A percentile compares a stretch with the other conserved stretches of the same genome.
Conservation (phyloP, 1,140 invertebrate genomes). For the Galleria mellonella region DNA sequence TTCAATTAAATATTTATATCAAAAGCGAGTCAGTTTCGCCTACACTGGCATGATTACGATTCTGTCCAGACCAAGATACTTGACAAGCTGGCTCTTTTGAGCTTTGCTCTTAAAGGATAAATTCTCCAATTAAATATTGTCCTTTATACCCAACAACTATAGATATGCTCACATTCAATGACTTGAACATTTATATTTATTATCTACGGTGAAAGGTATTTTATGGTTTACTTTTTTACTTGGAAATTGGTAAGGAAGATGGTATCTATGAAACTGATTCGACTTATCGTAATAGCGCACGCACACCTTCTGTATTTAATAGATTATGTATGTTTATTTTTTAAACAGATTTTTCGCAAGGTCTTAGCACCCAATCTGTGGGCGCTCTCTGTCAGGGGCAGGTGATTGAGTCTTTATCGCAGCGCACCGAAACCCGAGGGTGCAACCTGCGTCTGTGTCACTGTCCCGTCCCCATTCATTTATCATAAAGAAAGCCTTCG, state of each 20-base stretch:
- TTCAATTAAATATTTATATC: too few relatives aligned
- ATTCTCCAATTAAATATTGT: not conserved
- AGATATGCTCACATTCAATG: not conserved
- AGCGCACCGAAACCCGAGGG: constrained; percentile 17
- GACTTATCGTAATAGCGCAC: constrained; percentile 22
- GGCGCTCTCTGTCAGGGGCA: constrained; percentile 25
- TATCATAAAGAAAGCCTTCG: constrained; percentile 17
- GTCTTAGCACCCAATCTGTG: constrained; percentile 11
- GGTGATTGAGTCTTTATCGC: constrained; percentile 39
- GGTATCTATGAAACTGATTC: constrained; percentile 1
- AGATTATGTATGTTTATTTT: constrained; percentile 26
- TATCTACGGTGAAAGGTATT: too few relatives aligned
- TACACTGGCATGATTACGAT: too few relatives aligned
- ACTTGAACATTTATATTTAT: not conserved
- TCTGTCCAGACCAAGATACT: too few relatives aligned
- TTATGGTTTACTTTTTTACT: too few relatives aligned
- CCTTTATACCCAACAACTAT: not conserved
- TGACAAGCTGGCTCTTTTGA: too few relatives aligned
- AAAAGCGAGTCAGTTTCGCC: too few relatives aligned
- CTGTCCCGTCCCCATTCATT: constrained; percentile 22
- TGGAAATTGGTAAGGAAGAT: too few relatives aligned
- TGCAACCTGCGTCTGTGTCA: constrained; percentile 26
- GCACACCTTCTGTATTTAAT: constrained; percentile 24
- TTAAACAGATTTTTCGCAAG: constrained; percentile 14
- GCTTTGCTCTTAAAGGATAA: not conserved